A percentile compares a stretch with the other conserved stretches of the same genome.
Evolutionary conservation across 2,797 vertebrate genomes (phyloP).

Genomic region (Cheirogaleus major): DNA sequence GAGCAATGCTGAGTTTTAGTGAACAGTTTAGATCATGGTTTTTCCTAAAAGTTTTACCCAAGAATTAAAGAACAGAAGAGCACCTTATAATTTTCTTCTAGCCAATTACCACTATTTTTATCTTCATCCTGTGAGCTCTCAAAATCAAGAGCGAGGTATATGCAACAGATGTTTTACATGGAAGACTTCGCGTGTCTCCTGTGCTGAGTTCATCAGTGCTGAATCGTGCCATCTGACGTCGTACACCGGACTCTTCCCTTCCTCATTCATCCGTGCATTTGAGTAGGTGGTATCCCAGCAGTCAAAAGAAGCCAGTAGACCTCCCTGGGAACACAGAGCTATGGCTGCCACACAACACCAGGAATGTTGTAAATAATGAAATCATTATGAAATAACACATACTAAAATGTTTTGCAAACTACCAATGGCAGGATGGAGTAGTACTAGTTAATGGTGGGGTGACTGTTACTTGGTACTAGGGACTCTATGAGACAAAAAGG

Average conservation of each 20-base stretch:
- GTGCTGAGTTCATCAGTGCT: neutral
- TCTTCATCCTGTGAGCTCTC: neutral
- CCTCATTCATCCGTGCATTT: neutral
- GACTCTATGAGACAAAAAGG: neutral
- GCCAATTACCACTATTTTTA: neutral
- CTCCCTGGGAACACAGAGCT: neutral
- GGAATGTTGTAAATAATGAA: neutral
- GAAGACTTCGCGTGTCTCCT: neutral
- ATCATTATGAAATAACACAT: neutral
- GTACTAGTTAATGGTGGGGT: neutral
- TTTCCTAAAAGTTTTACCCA: slow-evolving; percentile 8
- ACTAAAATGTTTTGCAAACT: neutral
- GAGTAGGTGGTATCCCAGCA: neutral
- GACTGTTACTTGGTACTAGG: neutral
- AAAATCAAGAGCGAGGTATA: neutral
- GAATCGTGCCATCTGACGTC: neutral
- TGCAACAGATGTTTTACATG: neutral
- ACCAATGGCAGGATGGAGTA: neutral
- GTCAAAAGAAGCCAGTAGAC: neutral
- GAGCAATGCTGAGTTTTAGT: neutral
- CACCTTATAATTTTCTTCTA: neutral
- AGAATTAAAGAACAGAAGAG: neutral
- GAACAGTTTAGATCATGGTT: neutral
- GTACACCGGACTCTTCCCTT: neutral
- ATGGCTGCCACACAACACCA: neutral